Conservation (phyloP, 2,888 invertebrate species). For the Apamea crenata region DNA sequence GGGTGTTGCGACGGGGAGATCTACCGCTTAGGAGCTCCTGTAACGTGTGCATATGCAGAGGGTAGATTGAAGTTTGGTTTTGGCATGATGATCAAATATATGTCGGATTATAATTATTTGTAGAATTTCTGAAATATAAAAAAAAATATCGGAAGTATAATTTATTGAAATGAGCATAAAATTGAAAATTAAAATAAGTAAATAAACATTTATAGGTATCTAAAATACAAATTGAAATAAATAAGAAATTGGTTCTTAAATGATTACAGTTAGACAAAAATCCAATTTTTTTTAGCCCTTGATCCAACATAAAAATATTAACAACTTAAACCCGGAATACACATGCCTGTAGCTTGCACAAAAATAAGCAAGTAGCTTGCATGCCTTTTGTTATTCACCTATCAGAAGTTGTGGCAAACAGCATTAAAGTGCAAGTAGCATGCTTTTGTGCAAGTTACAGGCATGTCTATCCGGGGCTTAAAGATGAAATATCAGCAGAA, state of each 20-base stretch:
- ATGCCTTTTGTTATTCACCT: too few relatives aligned
- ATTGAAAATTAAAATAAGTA: not conserved
- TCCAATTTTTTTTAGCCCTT: not conserved
- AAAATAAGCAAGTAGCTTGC: too few relatives aligned
- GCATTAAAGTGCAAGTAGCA: too few relatives aligned
- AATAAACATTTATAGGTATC: not conserved
- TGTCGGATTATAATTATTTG: not conserved
- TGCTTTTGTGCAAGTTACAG: too few relatives aligned
- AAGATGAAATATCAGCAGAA: not conserved
- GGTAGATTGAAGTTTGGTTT: not conserved
- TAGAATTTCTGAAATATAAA: not conserved
- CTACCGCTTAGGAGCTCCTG: constrained; percentile 76
- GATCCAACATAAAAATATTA: not conserved
- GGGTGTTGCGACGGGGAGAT: constrained; percentile 79
- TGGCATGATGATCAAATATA: constrained; percentile 16
- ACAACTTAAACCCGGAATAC: not conserved
- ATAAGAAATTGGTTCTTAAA: too few relatives aligned
- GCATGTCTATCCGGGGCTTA: not conserved
- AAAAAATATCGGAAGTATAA: not conserved
- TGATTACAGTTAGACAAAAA: not conserved
- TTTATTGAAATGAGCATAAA: not conserved
- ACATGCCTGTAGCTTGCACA: too few relatives aligned
- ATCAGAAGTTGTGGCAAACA: too few relatives aligned
- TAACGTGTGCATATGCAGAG: not conserved
- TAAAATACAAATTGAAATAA: not conserved